Percentiles rank a stretch among this genome's conserved stretches.
phyloP scores from a whole-genome alignment of 1,140 invertebrate genomes.

The Platyscapa corneri region DNA sequence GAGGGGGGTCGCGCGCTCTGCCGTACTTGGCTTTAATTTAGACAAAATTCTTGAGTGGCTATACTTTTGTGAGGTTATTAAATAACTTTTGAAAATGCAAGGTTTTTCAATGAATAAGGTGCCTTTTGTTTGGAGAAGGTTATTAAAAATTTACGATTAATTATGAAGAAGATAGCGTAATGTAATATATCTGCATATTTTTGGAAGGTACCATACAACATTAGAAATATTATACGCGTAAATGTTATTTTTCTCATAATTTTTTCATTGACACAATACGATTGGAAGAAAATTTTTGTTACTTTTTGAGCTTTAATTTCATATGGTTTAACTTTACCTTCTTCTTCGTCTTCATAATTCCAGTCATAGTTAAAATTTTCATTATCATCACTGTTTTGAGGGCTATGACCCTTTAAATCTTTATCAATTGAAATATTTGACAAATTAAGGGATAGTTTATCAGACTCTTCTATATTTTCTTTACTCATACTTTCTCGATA shows the following conservation, averaged over 20 bases:
- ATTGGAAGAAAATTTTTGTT: neutral
- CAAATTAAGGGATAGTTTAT: too few relatives aligned
- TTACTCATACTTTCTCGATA: neutral
- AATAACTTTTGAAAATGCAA: constrained; percentile 12
- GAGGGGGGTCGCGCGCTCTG: neutral
- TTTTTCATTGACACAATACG: neutral
- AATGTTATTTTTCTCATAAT: neutral
- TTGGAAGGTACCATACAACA: neutral
- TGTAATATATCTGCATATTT: neutral
- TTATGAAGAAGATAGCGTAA: neutral
- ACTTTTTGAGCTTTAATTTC: neutral
- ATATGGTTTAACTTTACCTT: neutral
- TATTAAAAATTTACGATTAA: neutral
- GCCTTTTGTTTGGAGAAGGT: neutral
- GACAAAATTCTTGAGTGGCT: neutral
- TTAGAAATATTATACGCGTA: neutral
- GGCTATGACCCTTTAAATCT: neutral
- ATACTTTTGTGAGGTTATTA: neutral
- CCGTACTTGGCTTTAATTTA: neutral
- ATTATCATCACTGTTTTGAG: constrained; percentile 23
- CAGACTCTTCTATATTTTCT: neutral
- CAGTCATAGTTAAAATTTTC: neutral
- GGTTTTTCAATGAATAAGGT: neutral
- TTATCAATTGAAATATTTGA: neutral
- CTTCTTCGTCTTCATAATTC: neutral